These are phyloP conservation scores for Dascillus cervinus DNA, from an alignment of 2,888 invertebrate species.

Conservation along the genomic window DNA sequence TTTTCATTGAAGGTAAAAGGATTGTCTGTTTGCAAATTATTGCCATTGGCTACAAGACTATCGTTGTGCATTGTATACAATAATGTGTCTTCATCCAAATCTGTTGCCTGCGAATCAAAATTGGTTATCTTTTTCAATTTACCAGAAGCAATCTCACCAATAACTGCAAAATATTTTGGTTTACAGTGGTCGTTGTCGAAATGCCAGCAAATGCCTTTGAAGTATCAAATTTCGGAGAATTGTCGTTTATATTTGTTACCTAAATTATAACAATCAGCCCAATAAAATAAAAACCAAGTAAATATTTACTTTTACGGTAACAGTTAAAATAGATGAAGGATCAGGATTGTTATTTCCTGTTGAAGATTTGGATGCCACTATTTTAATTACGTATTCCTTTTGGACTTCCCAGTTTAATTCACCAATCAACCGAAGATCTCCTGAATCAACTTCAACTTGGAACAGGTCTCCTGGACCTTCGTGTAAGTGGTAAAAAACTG, in stretches of 20 bases:
- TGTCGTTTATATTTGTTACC: slow-evolving; percentile 55
- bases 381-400: slow-evolving; percentile 37
- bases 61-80: slow-evolving; percentile 18
- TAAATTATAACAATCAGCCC: slow-evolving; percentile 23
- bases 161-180: slow-evolving; percentile 4
- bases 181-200: slow-evolving; percentile 35
- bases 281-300: slow-evolving; percentile 2
- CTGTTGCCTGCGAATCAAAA: too few relatives aligned
- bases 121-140: too few relatives aligned
- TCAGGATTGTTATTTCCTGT: slow-evolving; percentile 29
- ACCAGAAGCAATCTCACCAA: too few relatives aligned
- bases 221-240: slow-evolving; percentile 47
- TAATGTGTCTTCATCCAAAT: slow-evolving; percentile 35
- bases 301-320: slow-evolving; percentile 44
- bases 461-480: too few relatives aligned
- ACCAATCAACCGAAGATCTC: too few relatives aligned
- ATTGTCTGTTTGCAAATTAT: too few relatives aligned
- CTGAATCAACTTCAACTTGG: too few relatives aligned
- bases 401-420: slow-evolving; percentile 44
- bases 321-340: slow-evolving; percentile 37
- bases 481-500: too few relatives aligned
- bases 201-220: slow-evolving; percentile 35
- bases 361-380: slow-evolving; percentile 46
- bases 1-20: slow-evolving; percentile 39
- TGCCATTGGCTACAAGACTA: slow-evolving; percentile 26